Conservation (phyloP, 2,888 invertebrate species). For the Mylabris sibirica region DNA sequence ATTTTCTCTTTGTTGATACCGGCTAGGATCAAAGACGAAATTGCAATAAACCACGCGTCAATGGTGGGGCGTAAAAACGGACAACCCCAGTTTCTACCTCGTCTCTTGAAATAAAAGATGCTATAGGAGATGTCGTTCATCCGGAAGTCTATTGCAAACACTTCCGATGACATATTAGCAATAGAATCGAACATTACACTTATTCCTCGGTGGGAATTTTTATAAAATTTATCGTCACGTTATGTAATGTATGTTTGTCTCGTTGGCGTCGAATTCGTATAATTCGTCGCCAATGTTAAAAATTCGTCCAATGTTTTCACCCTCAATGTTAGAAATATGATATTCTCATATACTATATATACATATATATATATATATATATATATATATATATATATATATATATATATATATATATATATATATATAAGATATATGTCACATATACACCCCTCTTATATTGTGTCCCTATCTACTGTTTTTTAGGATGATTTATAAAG, state of each 20-base stretch:
- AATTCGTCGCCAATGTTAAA: constrained; percentile 7
- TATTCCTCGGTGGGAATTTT: neutral
- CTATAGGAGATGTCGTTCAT: constrained; percentile 24
- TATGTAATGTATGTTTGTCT: neutral
- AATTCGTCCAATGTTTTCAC: constrained; percentile 8
- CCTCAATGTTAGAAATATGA: neutral
- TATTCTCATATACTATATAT: neutral
- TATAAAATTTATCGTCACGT: neutral
- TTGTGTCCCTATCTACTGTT: constrained; percentile 15
- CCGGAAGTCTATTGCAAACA: constrained; percentile 36
- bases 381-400: neutral
- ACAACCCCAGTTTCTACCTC: constrained; percentile 38
- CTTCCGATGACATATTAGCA: constrained; percentile 20
- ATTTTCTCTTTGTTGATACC: too few relatives aligned
- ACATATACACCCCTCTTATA: neutral
- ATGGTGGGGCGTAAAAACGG: constrained; percentile 39
- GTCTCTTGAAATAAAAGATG: constrained; percentile 24
- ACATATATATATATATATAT: neutral
- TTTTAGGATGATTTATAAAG: constrained; percentile 44
- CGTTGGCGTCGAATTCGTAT: constrained; percentile 4
- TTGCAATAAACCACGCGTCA: constrained; percentile 41
- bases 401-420: neutral
- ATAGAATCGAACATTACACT: neutral
- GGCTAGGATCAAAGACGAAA: constrained; percentile 38
- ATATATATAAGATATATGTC: neutral